A percentile compares a stretch with the other conserved stretches of the same genome.
These are phyloP conservation scores for Carassius auratus DNA, from an alignment of 2,113 vertebrate species.

Conservation along the genomic window DNA sequence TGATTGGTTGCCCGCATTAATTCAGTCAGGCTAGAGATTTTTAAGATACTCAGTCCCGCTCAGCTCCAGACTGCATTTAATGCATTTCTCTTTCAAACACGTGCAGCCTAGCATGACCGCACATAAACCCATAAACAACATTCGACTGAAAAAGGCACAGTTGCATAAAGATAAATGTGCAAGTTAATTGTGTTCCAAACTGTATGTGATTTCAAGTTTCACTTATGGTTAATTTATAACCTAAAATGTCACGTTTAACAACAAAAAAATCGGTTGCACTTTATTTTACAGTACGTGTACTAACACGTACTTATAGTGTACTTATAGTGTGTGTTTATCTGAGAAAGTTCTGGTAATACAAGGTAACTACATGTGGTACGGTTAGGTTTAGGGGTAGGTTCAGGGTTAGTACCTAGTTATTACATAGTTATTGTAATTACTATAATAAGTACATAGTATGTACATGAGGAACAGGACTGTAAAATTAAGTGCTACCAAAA, in stretches of 20 bases:
- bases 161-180: background rate
- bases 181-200: background rate
- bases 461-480: too few species aligned
- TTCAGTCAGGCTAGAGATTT: slow-evolving; percentile 66
- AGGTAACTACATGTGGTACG: too few species aligned
- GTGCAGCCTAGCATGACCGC: slow-evolving; percentile 49
- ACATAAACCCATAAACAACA: background rate
- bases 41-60: slow-evolving; percentile 60
- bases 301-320: too few species aligned
- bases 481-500: too few species aligned
- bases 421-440: too few species aligned
- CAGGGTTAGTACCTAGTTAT: too few species aligned
- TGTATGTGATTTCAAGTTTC: background rate
- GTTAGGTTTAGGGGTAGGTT: too few species aligned
- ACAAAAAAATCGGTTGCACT: background rate
- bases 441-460: too few species aligned
- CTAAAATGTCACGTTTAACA: background rate
- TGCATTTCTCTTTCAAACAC: slow-evolving; percentile 57
- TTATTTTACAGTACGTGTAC: too few species aligned
- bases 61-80: slow-evolving; percentile 63
- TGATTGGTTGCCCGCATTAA: slow-evolving; percentile 60
- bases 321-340: background rate
- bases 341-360: too few species aligned
- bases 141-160: slow-evolving; percentile 19
- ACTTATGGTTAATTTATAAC: background rate